Evolutionary conservation across 2,797 vertebrate species (phyloP).

Genomic region (Sarcoramphus papa): DNA sequence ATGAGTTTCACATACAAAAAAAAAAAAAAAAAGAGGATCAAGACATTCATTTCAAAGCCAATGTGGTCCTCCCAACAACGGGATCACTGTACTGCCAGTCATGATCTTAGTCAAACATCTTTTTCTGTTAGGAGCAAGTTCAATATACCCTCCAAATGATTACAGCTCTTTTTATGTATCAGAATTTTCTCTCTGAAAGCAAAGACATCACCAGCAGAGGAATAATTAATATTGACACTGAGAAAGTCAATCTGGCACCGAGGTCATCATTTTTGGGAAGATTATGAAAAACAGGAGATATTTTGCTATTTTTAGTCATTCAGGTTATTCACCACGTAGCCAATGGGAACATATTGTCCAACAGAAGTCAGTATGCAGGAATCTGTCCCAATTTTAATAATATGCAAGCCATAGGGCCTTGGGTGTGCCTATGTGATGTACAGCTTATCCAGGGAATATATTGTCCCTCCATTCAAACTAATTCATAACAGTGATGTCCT

Average conservation of each 20-base stretch:
- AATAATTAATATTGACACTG: slow-evolving; percentile 23
- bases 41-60: slow-evolving; percentile 25
- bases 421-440: neutral
- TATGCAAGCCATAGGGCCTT: neutral
- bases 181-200: neutral
- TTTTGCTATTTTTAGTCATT: neutral
- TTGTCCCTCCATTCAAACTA: neutral
- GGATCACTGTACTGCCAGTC: slow-evolving; percentile 2
- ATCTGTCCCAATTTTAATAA: neutral
- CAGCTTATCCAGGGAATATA: neutral
- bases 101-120: slow-evolving; percentile 26
- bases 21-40: neutral
- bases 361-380: neutral
- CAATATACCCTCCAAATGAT: slow-evolving; percentile 8
- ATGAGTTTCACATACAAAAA: neutral
- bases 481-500: neutral
- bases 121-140: neutral
- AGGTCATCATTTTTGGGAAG: neutral
- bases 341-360: neutral
- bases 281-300: neutral
- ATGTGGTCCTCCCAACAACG: neutral
- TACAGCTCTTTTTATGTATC: neutral
- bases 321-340: neutral
- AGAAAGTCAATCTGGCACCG: neutral
- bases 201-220: neutral